Conservation (phyloP, 2,888 invertebrate species). For the Muschampia plurimacula region DNA sequence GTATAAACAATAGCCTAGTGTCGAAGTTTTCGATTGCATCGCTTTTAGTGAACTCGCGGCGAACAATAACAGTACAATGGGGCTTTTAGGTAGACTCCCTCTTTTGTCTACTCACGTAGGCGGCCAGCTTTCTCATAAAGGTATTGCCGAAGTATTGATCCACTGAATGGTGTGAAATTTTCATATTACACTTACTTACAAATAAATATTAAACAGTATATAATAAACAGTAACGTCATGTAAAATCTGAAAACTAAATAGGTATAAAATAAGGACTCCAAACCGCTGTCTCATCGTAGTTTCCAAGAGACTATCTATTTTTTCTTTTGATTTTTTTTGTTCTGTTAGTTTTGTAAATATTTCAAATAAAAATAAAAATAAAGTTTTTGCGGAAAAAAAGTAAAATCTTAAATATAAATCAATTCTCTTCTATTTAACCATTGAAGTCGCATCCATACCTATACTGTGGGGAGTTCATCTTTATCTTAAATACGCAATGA, state of each 20-base stretch:
- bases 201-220: neutral
- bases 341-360: too few species aligned
- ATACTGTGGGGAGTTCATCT: too few species aligned
- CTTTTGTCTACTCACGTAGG: conserved; percentile 63
- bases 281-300: too few species aligned
- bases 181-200: conserved; percentile 8
- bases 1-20: conserved; percentile 36
- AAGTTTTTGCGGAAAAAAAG: too few species aligned
- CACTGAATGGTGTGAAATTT: conserved; percentile 20
- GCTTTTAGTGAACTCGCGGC: conserved; percentile 67
- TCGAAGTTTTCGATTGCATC: conserved; percentile 61
- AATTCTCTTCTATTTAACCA: neutral
- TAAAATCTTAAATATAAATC: too few species aligned
- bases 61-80: conserved; percentile 75
- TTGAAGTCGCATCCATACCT: neutral
- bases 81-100: conserved; percentile 70
- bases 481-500: too few species aligned
- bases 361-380: too few species aligned
- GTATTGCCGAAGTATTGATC: conserved; percentile 34
- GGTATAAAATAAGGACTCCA: too few species aligned
- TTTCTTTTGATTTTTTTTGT: too few species aligned
- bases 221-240: neutral
- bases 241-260: too few species aligned
- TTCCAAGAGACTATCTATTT: too few species aligned
- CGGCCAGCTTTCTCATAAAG: conserved; percentile 38